Evolutionary conservation across 1,140 invertebrate genomes (phyloP).

Genomic region (Akabosia matsudoensis): DNA sequence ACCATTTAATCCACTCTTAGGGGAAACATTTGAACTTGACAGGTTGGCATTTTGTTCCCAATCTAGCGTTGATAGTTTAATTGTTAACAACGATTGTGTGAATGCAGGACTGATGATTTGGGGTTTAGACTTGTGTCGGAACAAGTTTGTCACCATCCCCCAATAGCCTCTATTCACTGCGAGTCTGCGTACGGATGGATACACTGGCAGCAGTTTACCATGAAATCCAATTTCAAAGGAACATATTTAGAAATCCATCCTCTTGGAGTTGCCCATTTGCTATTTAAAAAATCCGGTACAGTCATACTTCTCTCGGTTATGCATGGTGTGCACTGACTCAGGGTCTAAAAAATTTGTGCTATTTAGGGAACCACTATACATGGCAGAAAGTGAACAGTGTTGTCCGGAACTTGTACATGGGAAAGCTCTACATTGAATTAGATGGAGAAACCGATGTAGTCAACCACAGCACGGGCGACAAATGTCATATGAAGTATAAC

Average conservation of each 20-base stretch:
- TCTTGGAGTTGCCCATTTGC: slow-evolving; percentile 34
- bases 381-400: slow-evolving; percentile 67
- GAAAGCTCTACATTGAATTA: slow-evolving; percentile 67
- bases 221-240: slow-evolving; percentile 35
- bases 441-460: slow-evolving; percentile 66
- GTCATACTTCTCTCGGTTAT: background rate
- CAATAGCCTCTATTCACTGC: slow-evolving; percentile 38
- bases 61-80: slow-evolving; percentile 22
- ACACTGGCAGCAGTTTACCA: slow-evolving; percentile 43
- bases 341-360: background rate
- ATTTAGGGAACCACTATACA: slow-evolving; percentile 58
- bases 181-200: slow-evolving; percentile 34
- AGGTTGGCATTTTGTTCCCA: background rate
- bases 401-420: slow-evolving; percentile 67
- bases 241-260: slow-evolving; percentile 37
- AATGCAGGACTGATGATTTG: slow-evolving; percentile 59
- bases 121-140: slow-evolving; percentile 61
- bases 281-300: slow-evolving; percentile 22
- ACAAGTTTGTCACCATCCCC: slow-evolving; percentile 49
- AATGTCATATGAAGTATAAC: slow-evolving; percentile 31
- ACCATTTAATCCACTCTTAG: slow-evolving; percentile 93
- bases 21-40: slow-evolving; percentile 89
- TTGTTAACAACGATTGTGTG: too few relatives aligned
- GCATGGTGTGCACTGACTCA: too few relatives aligned
- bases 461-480: slow-evolving; percentile 54